Conservation (phyloP, 2,113 vertebrate species). For the Campylorhamphus procurvoides region DNA sequence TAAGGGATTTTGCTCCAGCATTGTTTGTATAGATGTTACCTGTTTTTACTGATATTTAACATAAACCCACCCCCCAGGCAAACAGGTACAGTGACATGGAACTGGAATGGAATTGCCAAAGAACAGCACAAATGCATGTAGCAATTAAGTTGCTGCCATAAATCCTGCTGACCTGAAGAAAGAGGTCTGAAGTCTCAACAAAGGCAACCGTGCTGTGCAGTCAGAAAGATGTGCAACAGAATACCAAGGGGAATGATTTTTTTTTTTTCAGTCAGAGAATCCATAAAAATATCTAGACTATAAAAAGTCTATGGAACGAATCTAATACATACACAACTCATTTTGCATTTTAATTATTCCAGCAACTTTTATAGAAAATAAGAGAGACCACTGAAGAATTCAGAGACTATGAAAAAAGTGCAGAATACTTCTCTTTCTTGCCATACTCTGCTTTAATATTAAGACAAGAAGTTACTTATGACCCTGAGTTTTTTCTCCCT, state of each 20-base stretch:
- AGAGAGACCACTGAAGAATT: neutral
- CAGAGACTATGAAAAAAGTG: neutral
- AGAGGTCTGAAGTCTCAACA: neutral
- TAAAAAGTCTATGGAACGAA: neutral
- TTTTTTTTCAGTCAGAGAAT: neutral
- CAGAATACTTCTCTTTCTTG: neutral
- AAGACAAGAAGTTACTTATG: neutral
- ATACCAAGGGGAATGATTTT: neutral
- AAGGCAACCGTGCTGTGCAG: neutral
- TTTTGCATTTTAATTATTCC: neutral
- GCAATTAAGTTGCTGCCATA: conserved; percentile 77
- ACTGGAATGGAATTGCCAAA: conserved; percentile 66
- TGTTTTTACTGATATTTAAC: conserved; percentile 70
- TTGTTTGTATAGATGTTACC: conserved; percentile 42
- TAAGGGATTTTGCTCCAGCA: conserved; percentile 37
- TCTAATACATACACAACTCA: neutral
- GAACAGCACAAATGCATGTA: conserved; percentile 64
- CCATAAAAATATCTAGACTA: neutral
- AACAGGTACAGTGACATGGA: conserved; percentile 45
- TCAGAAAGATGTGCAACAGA: neutral
- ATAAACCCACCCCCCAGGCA: conserved; percentile 50
- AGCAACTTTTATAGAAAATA: neutral
- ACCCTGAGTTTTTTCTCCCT: neutral
- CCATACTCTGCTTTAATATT: neutral
- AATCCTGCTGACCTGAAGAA: conserved; percentile 16